Conservation (phyloP, 2,797 vertebrate genomes). For the Sardinella longiceps region DNA sequence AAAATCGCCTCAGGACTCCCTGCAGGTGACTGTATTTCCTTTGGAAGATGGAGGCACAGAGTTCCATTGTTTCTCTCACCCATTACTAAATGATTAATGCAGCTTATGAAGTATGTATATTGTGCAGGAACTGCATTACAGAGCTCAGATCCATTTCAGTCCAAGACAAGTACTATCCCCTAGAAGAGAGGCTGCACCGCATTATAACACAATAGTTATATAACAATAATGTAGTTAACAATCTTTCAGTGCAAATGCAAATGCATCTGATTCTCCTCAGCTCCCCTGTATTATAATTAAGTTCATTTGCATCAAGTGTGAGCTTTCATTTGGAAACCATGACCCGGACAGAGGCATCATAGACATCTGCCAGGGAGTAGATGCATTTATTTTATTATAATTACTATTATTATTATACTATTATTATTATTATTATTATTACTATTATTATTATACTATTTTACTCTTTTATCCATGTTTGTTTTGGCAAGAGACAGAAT, state of each 20-base stretch:
- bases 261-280: too few species aligned
- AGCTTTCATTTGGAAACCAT: background rate
- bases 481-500: background rate
- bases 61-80: background rate
- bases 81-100: background rate
- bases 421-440: too few species aligned
- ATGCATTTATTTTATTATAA: too few species aligned
- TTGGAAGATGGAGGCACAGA: background rate
- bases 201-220: background rate
- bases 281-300: background rate
- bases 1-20: conserved; percentile 87
- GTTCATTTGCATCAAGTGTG: background rate
- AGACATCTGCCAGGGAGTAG: background rate
- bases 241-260: background rate
- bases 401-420: too few species aligned
- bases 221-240: background rate
- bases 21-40: conserved; percentile 75
- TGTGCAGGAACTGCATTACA: background rate
- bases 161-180: background rate
- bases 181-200: background rate
- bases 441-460: too few species aligned
- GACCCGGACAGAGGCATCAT: background rate
- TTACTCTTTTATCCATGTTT: background rate
- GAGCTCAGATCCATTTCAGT: background rate
- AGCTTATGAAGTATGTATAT: background rate